Base-by-base conservation (phyloP, 2,797 vertebrate genomes). In the Champsocephalus esox region DNA sequence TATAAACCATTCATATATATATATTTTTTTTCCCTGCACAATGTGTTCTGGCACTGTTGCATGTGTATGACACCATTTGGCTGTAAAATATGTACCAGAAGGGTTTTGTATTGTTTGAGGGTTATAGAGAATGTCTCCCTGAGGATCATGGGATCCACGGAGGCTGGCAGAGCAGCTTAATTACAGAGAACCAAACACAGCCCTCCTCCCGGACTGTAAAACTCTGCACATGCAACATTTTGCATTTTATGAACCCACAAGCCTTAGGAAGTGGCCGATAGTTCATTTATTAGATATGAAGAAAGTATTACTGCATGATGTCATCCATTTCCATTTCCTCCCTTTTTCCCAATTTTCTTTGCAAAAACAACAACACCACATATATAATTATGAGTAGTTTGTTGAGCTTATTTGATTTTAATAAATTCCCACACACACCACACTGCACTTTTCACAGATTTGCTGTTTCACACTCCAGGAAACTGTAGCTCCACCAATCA, bases 31-130 rank as follows among this genome's bases (percentile, higher is more conserved):
- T 75, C 64, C 75, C 73, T 82, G 45, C 65, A 43, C 84, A 90
- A 69, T 89, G 87, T 87, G 90, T 91, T 92, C 89, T 94, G 93
- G 92, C 93, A 82, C 86, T 70, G 73, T 79, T 77, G 66, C 73
- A 14, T 77, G 81, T 75, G 80, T 87, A 82, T 88, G 85, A 91
- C 88, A 92, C 85, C 73, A 70, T 79, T 82, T 83, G 83, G 86
- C 85, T 87, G 81, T 91, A 89, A 92, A 94, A 90, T 75, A 82
- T 84, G 77, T 80, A 83, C 85, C 83, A 86, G 83, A 90, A 82
- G 75, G 83, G 75, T 63, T 76, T 55, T 65, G 80, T 87, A 85
- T 92, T 93, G 89, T 90, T 88, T 61, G 74, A 91, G 85, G 75
- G 77, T 66, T 58, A 32, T 77, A 49, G 74, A 72, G 66, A 89